These are phyloP conservation scores for Monopterus albus DNA, from an alignment of 2,113 vertebrate genomes.

Conservation along the genomic window DNA sequence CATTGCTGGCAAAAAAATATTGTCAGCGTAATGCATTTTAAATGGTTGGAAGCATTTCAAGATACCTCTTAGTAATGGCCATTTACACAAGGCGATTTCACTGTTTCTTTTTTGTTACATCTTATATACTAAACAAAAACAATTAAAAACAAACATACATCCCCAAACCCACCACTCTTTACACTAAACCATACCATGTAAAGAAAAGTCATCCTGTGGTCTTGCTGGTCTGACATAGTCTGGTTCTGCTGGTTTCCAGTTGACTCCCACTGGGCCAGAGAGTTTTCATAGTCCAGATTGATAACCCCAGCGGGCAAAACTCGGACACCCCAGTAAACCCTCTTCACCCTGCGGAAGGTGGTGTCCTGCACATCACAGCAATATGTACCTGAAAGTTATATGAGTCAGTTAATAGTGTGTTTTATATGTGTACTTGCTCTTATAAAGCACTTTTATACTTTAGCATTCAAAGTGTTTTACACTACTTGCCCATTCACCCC, in stretches of 20 bases:
- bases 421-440: too few relatives aligned
- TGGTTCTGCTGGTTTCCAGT: background rate
- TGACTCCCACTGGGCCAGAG: constrained; percentile 51
- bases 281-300: constrained; percentile 79
- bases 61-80: too few relatives aligned
- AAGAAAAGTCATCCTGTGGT: background rate
- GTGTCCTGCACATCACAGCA: constrained; percentile 85
- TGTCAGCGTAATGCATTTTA: too few relatives aligned
- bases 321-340: constrained; percentile 86
- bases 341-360: constrained; percentile 80
- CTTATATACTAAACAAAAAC: too few relatives aligned
- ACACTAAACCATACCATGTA: background rate
- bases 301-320: constrained; percentile 78
- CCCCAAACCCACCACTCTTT: background rate
- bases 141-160: too few relatives aligned
- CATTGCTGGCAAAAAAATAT: background rate
- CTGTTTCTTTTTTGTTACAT: too few relatives aligned
- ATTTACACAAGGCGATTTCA: background rate
- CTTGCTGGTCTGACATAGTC: background rate
- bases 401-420: too few relatives aligned
- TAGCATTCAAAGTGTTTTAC: too few relatives aligned
- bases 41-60: too few relatives aligned
- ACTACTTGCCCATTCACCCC: too few relatives aligned
- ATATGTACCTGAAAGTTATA: constrained; percentile 90
- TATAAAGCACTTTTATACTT: too few relatives aligned